phyloP scores from a whole-genome alignment of 2,888 invertebrate genomes.

The Dasysyrphus tricinctus region DNA sequence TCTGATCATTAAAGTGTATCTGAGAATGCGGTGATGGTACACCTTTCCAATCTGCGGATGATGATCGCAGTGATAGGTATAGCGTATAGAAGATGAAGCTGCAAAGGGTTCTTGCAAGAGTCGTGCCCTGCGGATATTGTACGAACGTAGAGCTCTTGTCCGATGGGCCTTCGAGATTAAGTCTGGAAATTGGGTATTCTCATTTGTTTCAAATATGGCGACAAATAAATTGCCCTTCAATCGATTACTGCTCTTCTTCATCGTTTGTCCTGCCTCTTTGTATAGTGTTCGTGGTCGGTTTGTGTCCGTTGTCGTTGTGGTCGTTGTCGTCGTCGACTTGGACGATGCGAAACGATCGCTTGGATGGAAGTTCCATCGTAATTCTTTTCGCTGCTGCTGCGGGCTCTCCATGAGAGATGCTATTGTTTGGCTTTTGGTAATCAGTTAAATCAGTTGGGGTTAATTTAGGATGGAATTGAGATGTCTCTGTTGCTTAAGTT shows the following conservation, averaged over 20 bases:
- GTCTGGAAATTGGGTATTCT: constrained; percentile 76
- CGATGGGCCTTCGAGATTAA: constrained; percentile 72
- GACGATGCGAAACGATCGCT: constrained; percentile 42
- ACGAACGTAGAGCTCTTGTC: constrained; percentile 54
- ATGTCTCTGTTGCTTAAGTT: constrained; percentile 64
- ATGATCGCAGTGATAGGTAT: constrained; percentile 47
- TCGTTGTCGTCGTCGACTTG: not conserved
- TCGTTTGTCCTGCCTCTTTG: constrained; percentile 34
- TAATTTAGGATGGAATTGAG: constrained; percentile 72
- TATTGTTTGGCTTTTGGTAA: constrained; percentile 55
- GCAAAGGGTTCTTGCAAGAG: constrained; percentile 23
- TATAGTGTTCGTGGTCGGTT: constrained; percentile 16
- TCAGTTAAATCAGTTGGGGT: constrained; percentile 69
- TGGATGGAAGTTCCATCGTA: constrained; percentile 45
- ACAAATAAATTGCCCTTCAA: constrained; percentile 77
- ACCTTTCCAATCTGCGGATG: constrained; percentile 47
- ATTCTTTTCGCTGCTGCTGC: constrained; percentile 31
- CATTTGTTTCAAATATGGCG: constrained; percentile 78
- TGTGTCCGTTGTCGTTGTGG: constrained; percentile 28
- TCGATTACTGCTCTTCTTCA: constrained; percentile 75
- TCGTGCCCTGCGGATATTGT: constrained; percentile 56
- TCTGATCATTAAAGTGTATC: constrained; percentile 69
- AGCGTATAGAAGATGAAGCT: constrained; percentile 11
- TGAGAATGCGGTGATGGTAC: constrained; percentile 30
- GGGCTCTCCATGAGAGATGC: constrained; percentile 46